Evolutionary conservation across 1,140 invertebrate species (phyloP).

Genomic region (Ectropis grisescens): DNA sequence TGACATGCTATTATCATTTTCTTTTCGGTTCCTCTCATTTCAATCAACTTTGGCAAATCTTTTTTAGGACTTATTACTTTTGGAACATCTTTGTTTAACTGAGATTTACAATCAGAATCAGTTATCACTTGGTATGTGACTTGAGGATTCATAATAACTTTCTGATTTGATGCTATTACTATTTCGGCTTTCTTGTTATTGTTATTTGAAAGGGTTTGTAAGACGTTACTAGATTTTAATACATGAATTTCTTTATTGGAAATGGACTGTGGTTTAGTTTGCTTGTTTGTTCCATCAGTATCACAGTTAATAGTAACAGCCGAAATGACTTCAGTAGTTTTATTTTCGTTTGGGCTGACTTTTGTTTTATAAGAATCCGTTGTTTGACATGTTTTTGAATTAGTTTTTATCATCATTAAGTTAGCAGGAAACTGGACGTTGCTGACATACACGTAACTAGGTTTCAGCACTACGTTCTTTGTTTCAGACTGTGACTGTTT

Average conservation of each 20-base stretch:
- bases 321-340: conserved; percentile 18
- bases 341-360: conserved; percentile 26
- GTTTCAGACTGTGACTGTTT: conserved; percentile 24
- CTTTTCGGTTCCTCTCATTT: conserved; percentile 33
- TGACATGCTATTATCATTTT: conserved; percentile 45
- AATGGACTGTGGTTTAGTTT: conserved; percentile 14
- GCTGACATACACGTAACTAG: conserved; percentile 59
- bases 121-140: conserved; percentile 52
- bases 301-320: too few species aligned
- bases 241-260: conserved; percentile 38
- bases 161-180: conserved; percentile 39
- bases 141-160: conserved; percentile 48
- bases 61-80: conserved; percentile 25
- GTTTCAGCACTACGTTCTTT: conserved; percentile 45
- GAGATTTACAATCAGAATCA: conserved; percentile 37
- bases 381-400: conserved; percentile 22
- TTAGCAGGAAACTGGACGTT: conserved; percentile 59
- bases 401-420: conserved; percentile 57
- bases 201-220: conserved; percentile 39
- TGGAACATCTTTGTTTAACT: conserved; percentile 24
- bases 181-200: conserved; percentile 38
- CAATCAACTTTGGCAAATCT: conserved; percentile 23
- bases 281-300: conserved; percentile 1
- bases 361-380: conserved; percentile 22
- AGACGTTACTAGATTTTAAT: conserved; percentile 32